Conservation (phyloP, 1,140 invertebrate species). For the Armadillidium nasatum region DNA sequence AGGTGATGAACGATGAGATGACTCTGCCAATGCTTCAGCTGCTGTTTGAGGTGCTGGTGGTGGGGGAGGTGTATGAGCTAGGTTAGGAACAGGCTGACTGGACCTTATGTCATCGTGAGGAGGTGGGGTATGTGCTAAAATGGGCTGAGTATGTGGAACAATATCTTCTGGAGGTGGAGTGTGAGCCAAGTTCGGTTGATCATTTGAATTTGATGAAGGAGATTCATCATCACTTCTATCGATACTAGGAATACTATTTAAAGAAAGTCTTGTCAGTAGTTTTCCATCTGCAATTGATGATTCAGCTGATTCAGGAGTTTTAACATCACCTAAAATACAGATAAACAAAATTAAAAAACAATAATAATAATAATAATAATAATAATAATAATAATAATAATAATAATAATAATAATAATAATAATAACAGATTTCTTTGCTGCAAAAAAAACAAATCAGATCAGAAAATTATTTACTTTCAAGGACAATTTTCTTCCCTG, state of each 20-base stretch:
- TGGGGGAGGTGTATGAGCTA: slow-evolving; percentile 36
- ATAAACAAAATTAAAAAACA: no score
- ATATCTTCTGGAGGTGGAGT: slow-evolving; percentile 29
- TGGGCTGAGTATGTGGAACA: slow-evolving; percentile 18
- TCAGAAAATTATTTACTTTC: no score
- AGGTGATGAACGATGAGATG: slow-evolving; percentile 5
- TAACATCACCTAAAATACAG: not conserved
- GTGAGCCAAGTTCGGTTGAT: slow-evolving; percentile 37
- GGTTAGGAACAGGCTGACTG: slow-evolving; percentile 23
- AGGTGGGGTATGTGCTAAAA: not conserved
- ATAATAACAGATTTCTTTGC: no score
- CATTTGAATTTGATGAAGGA: slow-evolving; percentile 28
- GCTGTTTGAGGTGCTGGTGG: not conserved
- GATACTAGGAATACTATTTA: slow-evolving; percentile 41
- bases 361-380: no score
- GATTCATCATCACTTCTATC: slow-evolving; percentile 36
- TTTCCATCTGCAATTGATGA: not conserved
- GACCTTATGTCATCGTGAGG: not conserved
- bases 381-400: no score
- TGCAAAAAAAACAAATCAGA: no score
- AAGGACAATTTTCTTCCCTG: no score
- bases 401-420: no score
- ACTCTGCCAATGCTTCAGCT: slow-evolving; percentile 19
- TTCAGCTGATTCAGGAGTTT: not conserved
- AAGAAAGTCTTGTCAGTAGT: slow-evolving; percentile 35